phyloP scores from a whole-genome alignment of 2,113 vertebrate species.

The Datnioides undecimradiatus region DNA sequence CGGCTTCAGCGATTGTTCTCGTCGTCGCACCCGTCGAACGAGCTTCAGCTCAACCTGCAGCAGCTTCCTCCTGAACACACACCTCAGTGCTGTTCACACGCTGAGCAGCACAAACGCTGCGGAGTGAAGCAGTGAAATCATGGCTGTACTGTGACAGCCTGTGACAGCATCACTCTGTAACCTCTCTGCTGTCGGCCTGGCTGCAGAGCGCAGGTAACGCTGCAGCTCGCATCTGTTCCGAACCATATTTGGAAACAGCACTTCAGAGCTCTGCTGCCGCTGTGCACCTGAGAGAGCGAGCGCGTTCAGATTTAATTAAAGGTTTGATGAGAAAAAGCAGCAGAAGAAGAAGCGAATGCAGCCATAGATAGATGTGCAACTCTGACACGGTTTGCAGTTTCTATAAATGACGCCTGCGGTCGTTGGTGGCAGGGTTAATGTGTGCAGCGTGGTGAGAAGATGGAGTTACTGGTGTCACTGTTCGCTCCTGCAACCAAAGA shows the following conservation, averaged over 20 bases:
- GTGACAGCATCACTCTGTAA: not conserved
- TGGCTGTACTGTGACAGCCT: too few species aligned
- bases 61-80: constrained; percentile 17
- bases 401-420: not conserved
- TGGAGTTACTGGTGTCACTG: not conserved
- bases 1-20: not conserved
- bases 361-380: not conserved
- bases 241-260: constrained; percentile 54
- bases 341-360: not conserved
- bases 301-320: constrained; percentile 8
- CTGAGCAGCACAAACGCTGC: too few species aligned
- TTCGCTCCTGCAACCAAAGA: not conserved
- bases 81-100: not conserved
- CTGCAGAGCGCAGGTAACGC: constrained; percentile 27
- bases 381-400: not conserved
- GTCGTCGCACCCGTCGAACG: too few species aligned
- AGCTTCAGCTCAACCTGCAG: not conserved
- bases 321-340: constrained; percentile 22
- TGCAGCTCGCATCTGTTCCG: constrained; percentile 9
- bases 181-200: constrained; percentile 47
- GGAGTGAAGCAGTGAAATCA: too few species aligned
- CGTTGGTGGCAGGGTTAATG: not conserved
- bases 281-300: constrained; percentile 23
- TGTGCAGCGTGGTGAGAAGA: not conserved
- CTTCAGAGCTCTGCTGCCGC: constrained; percentile 44